Evolutionary conservation across 2,888 invertebrate species (phyloP), one percentile per base, ranked within the genome.

Genomic region (Nowickia ferox): DNA sequence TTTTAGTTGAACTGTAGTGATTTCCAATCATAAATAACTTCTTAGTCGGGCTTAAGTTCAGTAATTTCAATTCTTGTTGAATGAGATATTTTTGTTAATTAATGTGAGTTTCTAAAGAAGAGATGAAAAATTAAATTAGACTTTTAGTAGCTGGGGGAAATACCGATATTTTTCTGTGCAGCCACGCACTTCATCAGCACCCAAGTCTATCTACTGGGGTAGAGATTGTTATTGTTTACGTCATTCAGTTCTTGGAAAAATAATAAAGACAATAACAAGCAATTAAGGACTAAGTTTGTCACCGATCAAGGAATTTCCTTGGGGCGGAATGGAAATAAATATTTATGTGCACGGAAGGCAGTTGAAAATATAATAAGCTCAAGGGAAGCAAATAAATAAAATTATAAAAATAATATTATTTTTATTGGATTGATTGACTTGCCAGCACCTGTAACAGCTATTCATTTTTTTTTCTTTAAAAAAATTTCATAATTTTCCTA

Each of bases 201-300:
- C n/a, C n/a, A n/a, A n/a, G n/a, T n/a, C n/a, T n/a, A n/a, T n/a
- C n/a, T n/a, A n/a, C n/a, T n/a, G n/a, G n/a, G n/a, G n/a, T n/a
- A n/a, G n/a, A n/a, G n/a, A n/a, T n/a, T n/a, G n/a, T n/a, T n/a
- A n/a, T 30, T 42, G 42, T 66, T 65, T n/a, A 51, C 19, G 22
- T 15, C 65, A 22, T 6, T 65, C 22, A 22, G 3, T 13, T 75
- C 19, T 22, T 51, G 17, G 30, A 55, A 22, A 75, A 40, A 22
- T 22, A 44, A 44, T 17, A 19, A 13, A 63, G 22, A 75, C 63
- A 63, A 75, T 63, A n/a, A 19, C 1, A 46, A 48, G 38, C 72
- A 72, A 74, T 74, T 51, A 61, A 61, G 74, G 19, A 57, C n/a
- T 38, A 59, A 30, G 11, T 38, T 61, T 30, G 22, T 46, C 22